Percentiles rank a stretch among this genome's conserved stretches.
phyloP scores from a whole-genome alignment of 2,888 invertebrate genomes.

The Hirtodrosophila alboralis region DNA sequence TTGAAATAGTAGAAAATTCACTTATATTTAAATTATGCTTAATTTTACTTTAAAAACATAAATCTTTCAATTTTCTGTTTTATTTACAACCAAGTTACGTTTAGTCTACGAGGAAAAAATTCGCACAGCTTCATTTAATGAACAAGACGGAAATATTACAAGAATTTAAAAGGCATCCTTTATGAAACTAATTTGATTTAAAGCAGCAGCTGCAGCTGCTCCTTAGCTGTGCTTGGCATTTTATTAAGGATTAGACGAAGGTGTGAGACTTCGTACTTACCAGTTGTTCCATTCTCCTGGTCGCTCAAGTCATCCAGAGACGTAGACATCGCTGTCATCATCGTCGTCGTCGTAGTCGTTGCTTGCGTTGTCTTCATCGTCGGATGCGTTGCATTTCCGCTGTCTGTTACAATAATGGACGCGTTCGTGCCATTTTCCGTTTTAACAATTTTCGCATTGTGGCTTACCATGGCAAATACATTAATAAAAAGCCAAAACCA shows the following conservation, averaged over 20 bases:
- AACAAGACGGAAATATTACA: slow-evolving; percentile 17
- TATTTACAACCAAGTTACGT: too few relatives aligned
- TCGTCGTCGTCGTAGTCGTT: slow-evolving; percentile 29
- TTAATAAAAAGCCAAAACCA: slow-evolving; percentile 19
- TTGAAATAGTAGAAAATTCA: too few relatives aligned
- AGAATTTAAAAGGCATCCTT: slow-evolving; percentile 36
- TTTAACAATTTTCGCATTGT: slow-evolving; percentile 76
- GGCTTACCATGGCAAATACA: slow-evolving; percentile 71
- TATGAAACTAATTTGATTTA: slow-evolving; percentile 61
- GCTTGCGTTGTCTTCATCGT: slow-evolving; percentile 49
- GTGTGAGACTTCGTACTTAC: slow-evolving; percentile 64
- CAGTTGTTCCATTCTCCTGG: slow-evolving; percentile 79
- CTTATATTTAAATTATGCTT: too few relatives aligned
- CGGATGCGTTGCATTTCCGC: slow-evolving; percentile 60
- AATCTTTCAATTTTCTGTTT: too few relatives aligned
- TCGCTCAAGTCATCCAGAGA: slow-evolving; percentile 66
- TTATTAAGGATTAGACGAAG: slow-evolving; percentile 24
- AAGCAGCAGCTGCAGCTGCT: slow-evolving; percentile 18
- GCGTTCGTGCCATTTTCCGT: slow-evolving; percentile 78
- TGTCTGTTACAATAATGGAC: slow-evolving; percentile 54
- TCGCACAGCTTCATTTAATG: too few relatives aligned
- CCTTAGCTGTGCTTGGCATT: background rate
- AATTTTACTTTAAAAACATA: too few relatives aligned
- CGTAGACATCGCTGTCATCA: slow-evolving; percentile 56
- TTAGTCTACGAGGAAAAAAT: too few relatives aligned